Conservation (phyloP, 1,140 invertebrate genomes). For the Euschistus heros region DNA sequence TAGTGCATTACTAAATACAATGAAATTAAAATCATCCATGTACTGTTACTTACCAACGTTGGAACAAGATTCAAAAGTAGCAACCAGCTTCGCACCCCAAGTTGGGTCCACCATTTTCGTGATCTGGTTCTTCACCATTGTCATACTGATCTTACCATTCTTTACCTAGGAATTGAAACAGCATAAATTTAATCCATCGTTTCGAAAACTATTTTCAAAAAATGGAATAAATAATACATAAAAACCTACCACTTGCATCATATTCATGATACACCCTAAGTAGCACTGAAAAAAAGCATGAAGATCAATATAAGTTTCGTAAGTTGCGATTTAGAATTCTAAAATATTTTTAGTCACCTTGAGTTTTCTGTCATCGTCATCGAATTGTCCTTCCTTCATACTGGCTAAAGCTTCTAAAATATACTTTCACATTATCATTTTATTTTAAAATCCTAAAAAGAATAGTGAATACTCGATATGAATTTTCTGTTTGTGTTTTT, state of each 20-base stretch:
- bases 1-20: too few relatives aligned
- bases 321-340: background rate
- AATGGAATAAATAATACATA: background rate
- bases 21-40: background rate
- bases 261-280: constrained; percentile 24
- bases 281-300: constrained; percentile 24
- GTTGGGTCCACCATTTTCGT: constrained; percentile 28
- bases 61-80: constrained; percentile 18
- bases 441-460: too few relatives aligned
- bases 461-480: too few relatives aligned
- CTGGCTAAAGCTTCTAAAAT: constrained; percentile 24
- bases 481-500: too few relatives aligned
- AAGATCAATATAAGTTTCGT: background rate
- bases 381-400: constrained; percentile 24
- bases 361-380: constrained; percentile 19
- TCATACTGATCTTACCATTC: constrained; percentile 26
- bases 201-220: background rate
- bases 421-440: background rate
- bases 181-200: background rate
- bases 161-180: constrained; percentile 26
- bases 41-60: constrained; percentile 23
- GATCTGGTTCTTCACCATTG: constrained; percentile 23
- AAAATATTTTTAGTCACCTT: constrained; percentile 20
- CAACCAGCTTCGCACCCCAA: constrained; percentile 22
- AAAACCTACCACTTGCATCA: constrained; percentile 27